phyloP scores from a whole-genome alignment of 2,888 invertebrate genomes.

The Camptogramma bilineatum region DNA sequence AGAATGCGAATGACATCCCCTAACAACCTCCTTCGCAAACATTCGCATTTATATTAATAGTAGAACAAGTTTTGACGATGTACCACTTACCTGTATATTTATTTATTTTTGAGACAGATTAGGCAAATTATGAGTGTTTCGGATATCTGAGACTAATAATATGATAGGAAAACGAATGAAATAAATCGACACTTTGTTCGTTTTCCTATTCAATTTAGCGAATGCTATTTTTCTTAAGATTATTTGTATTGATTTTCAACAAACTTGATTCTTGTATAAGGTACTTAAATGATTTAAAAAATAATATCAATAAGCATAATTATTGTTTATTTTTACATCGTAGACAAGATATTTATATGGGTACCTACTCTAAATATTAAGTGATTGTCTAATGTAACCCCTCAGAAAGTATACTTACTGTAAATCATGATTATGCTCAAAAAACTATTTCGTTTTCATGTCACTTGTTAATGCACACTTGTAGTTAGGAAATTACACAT shows the following conservation, averaged over 20 bases:
- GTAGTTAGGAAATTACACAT: background rate
- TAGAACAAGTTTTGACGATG: background rate
- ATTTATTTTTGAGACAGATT: background rate
- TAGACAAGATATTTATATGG: background rate
- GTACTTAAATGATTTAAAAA: background rate
- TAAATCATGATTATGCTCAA: background rate
- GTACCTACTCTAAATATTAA: background rate
- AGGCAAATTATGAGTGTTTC: background rate
- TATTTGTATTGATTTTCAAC: background rate
- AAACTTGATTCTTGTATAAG: background rate
- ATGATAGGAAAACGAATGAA: background rate
- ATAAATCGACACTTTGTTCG: background rate
- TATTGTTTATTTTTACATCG: background rate
- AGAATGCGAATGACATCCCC: background rate
- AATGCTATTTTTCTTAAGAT: background rate
- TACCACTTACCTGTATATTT: background rate
- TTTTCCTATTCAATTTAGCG: background rate
- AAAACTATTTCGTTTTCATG: background rate
- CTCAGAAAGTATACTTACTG: background rate
- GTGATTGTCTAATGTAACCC: background rate
- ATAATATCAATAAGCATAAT: background rate
- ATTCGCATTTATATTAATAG: background rate
- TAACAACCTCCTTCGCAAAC: background rate
- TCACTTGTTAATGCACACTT: constrained; percentile 22
- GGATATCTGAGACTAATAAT: background rate